Evolutionary conservation across 1,140 invertebrate genomes (phyloP).

Genomic region (Drosophila littoralis): DNA sequence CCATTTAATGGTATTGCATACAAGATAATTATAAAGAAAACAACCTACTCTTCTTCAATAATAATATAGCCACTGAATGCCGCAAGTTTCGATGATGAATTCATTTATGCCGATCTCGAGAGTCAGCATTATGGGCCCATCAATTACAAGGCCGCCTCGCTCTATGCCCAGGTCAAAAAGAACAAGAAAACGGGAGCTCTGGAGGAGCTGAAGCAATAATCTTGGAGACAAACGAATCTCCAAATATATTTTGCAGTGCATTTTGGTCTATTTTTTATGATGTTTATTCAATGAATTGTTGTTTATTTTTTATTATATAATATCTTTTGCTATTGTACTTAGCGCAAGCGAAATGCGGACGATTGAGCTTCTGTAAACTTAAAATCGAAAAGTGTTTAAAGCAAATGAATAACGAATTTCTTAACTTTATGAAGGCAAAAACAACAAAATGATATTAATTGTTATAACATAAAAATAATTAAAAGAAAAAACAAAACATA

Average conservation of each 20-base stretch:
- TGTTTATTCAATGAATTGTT: slow-evolving; percentile 9
- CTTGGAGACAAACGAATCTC: slow-evolving; percentile 1
- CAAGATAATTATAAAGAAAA: slow-evolving; percentile 27
- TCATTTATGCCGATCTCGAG: slow-evolving; percentile 95
- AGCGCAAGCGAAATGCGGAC: slow-evolving; percentile 19
- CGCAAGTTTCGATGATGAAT: slow-evolving; percentile 89
- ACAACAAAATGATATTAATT: slow-evolving; percentile 52
- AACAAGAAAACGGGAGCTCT: slow-evolving; percentile 85
- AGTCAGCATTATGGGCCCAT: slow-evolving; percentile 91
- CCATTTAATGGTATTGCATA: slow-evolving; percentile 10
- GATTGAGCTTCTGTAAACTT: slow-evolving; percentile 48
- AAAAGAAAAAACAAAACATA: slow-evolving; percentile 18
- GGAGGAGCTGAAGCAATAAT: slow-evolving; percentile 64
- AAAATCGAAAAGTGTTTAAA: slow-evolving; percentile 56
- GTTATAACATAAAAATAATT: slow-evolving; percentile 46
- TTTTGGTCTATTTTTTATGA: slow-evolving; percentile 41
- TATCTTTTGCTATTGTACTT: slow-evolving; percentile 1
- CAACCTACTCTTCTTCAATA: slow-evolving; percentile 8
- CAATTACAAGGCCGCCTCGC: slow-evolving; percentile 94
- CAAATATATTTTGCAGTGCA: slow-evolving; percentile 48
- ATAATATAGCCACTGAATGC: slow-evolving; percentile 83
- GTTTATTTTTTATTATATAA: slow-evolving; percentile 19
- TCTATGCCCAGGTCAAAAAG: slow-evolving; percentile 89
- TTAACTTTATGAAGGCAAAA: slow-evolving; percentile 47
- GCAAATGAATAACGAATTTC: slow-evolving; percentile 67